Conservation (phyloP, 2,888 invertebrate species). For the Drosophila lacicola region DNA sequence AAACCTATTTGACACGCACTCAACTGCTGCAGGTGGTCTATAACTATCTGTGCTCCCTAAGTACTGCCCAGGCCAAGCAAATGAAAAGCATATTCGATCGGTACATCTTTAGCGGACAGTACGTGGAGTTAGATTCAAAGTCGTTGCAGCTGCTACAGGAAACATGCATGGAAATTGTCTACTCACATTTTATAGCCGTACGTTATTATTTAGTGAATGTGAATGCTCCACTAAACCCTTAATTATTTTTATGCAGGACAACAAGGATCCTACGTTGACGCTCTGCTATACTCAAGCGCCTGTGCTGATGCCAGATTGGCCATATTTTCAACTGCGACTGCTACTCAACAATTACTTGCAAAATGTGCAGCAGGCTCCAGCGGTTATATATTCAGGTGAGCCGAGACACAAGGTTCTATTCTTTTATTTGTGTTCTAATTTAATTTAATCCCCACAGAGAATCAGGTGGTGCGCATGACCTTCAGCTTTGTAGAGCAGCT, state of each 20-base stretch:
- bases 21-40: slow-evolving; percentile 86
- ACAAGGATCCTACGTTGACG: slow-evolving; percentile 85
- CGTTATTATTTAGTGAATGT: slow-evolving; percentile 1
- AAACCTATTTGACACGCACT: slow-evolving; percentile 69
- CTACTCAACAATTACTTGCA: slow-evolving; percentile 82
- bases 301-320: slow-evolving; percentile 92
- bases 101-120: slow-evolving; percentile 88
- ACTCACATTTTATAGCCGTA: slow-evolving; percentile 84
- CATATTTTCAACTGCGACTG: slow-evolving; percentile 88
- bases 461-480: slow-evolving; percentile 82
- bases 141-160: slow-evolving; percentile 86
- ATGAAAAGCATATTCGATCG: slow-evolving; percentile 87
- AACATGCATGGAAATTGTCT: slow-evolving; percentile 86
- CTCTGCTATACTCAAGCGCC: slow-evolving; percentile 87
- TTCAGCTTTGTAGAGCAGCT: slow-evolving; percentile 82
- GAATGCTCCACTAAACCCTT: neutral
- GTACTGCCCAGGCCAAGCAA: slow-evolving; percentile 87
- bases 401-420: neutral
- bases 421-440: neutral
- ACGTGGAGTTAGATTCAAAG: slow-evolving; percentile 86
- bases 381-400: slow-evolving; percentile 47
- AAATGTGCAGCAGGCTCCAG: slow-evolving; percentile 74
- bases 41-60: slow-evolving; percentile 87
- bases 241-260: slow-evolving; percentile 59
- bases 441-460: slow-evolving; percentile 61